These are phyloP conservation scores for Danio jaintianensis DNA, from an alignment of 2,797 vertebrate species.

Conservation along the genomic window DNA sequence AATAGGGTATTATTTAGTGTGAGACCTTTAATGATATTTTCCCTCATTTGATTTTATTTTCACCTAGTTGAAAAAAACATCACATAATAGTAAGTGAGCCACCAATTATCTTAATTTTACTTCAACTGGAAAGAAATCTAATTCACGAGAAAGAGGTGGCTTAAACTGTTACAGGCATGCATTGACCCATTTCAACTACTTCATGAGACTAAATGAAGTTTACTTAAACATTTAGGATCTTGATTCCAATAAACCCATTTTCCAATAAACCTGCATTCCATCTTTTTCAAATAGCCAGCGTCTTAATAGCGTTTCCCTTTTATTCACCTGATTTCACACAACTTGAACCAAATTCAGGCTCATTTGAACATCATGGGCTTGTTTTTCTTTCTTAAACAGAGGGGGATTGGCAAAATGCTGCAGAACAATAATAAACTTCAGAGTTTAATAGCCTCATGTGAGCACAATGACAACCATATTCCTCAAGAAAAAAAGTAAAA, in stretches of 20 bases:
- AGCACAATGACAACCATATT: neutral
- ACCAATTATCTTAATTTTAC: slow-evolving; percentile 15
- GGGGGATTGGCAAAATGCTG: slow-evolving; percentile 21
- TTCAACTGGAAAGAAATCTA: neutral
- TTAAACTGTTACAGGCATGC: neutral
- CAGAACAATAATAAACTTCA: slow-evolving; percentile 2
- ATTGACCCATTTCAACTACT: slow-evolving; percentile 21
- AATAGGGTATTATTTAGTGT: neutral
- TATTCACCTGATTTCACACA: slow-evolving; percentile 36
- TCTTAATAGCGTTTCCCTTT: slow-evolving; percentile 23
- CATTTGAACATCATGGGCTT: slow-evolving; percentile 32
- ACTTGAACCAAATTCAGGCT: slow-evolving; percentile 42
- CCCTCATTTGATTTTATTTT: neutral
- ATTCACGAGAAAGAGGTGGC: neutral
- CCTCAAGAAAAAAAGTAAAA: neutral
- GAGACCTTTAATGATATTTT: slow-evolving; percentile 15
- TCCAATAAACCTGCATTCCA: slow-evolving; percentile 42
- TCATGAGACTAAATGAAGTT: slow-evolving; percentile 34
- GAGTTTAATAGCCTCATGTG: neutral
- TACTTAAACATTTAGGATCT: slow-evolving; percentile 37
- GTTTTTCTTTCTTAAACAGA: slow-evolving; percentile 35
- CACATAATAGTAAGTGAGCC: slow-evolving; percentile 12
- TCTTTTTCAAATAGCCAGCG: slow-evolving; percentile 31
- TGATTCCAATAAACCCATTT: slow-evolving; percentile 49
- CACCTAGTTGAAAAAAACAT: neutral